Percentiles rank a stretch among this genome's conserved stretches.
Conservation (phyloP, 2,113 vertebrate genomes). For the Melierax canorus region DNA sequence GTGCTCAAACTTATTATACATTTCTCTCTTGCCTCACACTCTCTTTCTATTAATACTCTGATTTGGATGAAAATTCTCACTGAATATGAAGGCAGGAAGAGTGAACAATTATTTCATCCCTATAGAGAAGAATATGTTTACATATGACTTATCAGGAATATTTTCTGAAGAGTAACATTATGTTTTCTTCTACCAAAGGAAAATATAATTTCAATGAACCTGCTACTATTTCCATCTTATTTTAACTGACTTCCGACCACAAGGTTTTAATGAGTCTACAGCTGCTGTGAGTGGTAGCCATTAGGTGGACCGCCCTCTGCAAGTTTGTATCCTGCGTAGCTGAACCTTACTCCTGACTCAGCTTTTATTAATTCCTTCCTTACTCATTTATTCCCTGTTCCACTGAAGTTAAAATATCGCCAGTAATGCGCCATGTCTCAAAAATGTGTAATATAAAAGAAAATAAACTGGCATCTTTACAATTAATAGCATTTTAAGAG, state of each 20-base stretch:
- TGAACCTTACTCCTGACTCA: not conserved
- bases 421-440: not conserved
- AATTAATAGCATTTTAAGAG: slow-evolving; percentile 17
- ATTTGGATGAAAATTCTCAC: slow-evolving; percentile 64
- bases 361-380: not conserved
- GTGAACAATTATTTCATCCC: slow-evolving; percentile 42
- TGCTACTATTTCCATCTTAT: slow-evolving; percentile 30
- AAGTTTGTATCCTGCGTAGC: not conserved
- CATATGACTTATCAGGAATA: slow-evolving; percentile 5
- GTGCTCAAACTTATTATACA: slow-evolving; percentile 51
- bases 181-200: slow-evolving; percentile 65
- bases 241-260: slow-evolving; percentile 60
- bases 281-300: not conserved
- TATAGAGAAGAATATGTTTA: not conserved
- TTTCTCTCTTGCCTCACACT: slow-evolving; percentile 54
- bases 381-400: not conserved
- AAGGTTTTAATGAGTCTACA: slow-evolving; percentile 2
- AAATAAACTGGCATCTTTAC: not conserved
- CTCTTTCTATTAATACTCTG: slow-evolving; percentile 68
- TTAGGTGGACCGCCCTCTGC: not conserved
- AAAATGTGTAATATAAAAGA: slow-evolving; percentile 46
- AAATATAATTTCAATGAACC: slow-evolving; percentile 52
- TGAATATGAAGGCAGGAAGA: slow-evolving; percentile 27
- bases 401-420: not conserved
- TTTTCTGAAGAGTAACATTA: slow-evolving; percentile 55